Evolutionary conservation across 2,888 invertebrate genomes (phyloP).

Genomic region (Spilarctia lutea): DNA sequence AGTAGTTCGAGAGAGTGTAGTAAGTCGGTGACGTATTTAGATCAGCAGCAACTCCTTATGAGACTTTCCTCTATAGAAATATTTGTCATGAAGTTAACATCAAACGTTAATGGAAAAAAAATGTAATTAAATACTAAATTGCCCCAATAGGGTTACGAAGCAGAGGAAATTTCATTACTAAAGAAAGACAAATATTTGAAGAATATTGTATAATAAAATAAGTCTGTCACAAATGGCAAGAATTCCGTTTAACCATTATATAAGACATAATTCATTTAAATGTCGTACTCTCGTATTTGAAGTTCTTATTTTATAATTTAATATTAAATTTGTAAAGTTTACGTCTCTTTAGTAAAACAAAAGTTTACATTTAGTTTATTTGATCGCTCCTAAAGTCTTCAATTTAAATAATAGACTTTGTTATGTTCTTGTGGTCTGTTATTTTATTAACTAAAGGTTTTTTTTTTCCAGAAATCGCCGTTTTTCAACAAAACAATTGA

Average conservation of each 20-base stretch:
- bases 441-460: too few species aligned
- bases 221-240: constrained; percentile 12
- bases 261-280: constrained; percentile 14
- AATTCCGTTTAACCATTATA: constrained; percentile 6
- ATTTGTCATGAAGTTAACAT: background rate
- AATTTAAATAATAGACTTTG: background rate
- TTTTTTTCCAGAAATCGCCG: too few species aligned
- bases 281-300: constrained; percentile 8
- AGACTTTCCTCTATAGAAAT: background rate
- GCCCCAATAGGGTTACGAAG: background rate
- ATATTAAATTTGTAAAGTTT: background rate
- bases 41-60: background rate
- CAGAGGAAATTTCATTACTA: background rate
- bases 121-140: too few species aligned
- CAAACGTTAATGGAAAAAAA: background rate
- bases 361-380: background rate
- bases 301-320: constrained; percentile 21
- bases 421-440: background rate
- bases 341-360: background rate
- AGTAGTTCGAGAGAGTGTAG: too few species aligned
- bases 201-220: background rate
- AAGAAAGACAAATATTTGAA: background rate
- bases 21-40: background rate
- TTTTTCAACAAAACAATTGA: too few species aligned
- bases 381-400: background rate